Percentiles rank a stretch among this genome's conserved stretches.
Evolutionary conservation across 2,888 invertebrate species (phyloP).

Genomic region (Conistra vaccinii): DNA sequence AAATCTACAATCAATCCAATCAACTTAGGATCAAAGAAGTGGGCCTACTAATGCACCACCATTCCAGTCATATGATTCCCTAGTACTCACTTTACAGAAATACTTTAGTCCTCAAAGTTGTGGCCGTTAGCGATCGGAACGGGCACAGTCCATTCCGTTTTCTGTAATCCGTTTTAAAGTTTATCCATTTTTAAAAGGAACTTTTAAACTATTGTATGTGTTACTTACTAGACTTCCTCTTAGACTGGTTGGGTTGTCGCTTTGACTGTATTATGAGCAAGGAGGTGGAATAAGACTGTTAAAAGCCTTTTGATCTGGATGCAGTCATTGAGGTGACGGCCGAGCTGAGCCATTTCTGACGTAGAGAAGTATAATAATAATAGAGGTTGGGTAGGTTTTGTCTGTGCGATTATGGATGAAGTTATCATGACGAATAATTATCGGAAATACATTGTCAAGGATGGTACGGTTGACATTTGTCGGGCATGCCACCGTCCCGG

Average conservation of each 20-base stretch:
- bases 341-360: too few relatives aligned
- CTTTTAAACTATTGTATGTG: constrained; percentile 32
- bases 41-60: neutral
- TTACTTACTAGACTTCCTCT: constrained; percentile 2
- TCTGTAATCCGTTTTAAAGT: constrained; percentile 57
- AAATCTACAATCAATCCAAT: neutral
- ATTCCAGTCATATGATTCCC: neutral
- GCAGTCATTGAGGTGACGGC: neutral
- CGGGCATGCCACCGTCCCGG: too few relatives aligned
- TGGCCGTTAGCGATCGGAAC: constrained; percentile 31
- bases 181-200: constrained; percentile 57
- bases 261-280: neutral
- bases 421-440: too few relatives aligned
- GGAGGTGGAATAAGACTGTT: neutral
- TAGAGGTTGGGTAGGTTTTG: too few relatives aligned
- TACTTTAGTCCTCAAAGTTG: constrained; percentile 33
- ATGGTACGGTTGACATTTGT: too few relatives aligned
- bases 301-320: neutral
- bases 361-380: too few relatives aligned
- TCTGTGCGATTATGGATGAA: too few relatives aligned
- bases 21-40: constrained; percentile 7
- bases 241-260: neutral
- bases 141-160: constrained; percentile 26
- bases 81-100: constrained; percentile 18
- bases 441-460: too few relatives aligned